Conservation (phyloP, 2,888 invertebrate species). For the Caenorhabditis wallacei region DNA sequence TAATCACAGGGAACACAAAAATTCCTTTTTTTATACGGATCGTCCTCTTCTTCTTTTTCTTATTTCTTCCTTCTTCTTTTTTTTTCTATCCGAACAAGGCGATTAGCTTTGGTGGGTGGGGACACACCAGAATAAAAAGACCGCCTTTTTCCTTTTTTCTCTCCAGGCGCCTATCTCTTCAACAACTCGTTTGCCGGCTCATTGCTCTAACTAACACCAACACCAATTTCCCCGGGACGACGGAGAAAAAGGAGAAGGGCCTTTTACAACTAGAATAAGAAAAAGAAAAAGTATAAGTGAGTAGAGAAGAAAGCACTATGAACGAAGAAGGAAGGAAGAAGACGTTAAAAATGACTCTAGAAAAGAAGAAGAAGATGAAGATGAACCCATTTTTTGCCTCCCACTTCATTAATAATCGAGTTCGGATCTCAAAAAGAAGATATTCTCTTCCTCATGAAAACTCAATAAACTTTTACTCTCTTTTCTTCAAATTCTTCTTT, state of each 20-base stretch:
- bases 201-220: conserved; percentile 66
- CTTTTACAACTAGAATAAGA: neutral
- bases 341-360: conserved; percentile 37
- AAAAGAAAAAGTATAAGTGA: conserved; percentile 8
- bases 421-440: conserved; percentile 25
- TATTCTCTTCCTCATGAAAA: conserved; percentile 26
- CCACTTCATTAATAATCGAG: conserved; percentile 61
- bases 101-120: conserved; percentile 18
- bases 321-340: conserved; percentile 13
- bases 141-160: conserved; percentile 16
- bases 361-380: neutral
- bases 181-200: conserved; percentile 65
- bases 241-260: conserved; percentile 12
- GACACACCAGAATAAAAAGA: neutral
- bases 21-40: conserved; percentile 19
- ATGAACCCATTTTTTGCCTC: conserved; percentile 13
- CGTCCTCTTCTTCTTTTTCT: conserved; percentile 8
- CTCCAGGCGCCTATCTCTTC: conserved; percentile 53
- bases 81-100: conserved; percentile 42
- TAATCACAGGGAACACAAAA: conserved; percentile 40
- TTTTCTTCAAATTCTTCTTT: conserved; percentile 10
- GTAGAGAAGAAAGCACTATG: neutral
- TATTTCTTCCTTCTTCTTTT: neutral
- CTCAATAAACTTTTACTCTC: conserved; percentile 49
- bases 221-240: conserved; percentile 52